Evolutionary conservation across 2,888 invertebrate species (phyloP).

Genomic region (Ormyrus thymus): DNA sequence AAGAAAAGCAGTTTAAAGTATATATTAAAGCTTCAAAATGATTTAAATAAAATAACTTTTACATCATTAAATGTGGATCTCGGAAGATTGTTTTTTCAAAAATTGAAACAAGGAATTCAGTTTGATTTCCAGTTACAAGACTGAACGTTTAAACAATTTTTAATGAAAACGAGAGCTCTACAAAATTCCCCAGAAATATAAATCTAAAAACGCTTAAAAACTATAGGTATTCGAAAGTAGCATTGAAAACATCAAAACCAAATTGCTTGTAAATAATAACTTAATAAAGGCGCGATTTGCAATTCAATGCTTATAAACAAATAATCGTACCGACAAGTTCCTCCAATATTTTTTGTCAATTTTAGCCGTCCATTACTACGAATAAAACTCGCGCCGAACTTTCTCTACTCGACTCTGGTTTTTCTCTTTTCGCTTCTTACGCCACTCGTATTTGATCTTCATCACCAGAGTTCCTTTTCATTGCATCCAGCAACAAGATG

Average conservation of each 20-base stretch:
- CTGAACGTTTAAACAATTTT: too few relatives aligned
- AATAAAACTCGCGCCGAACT: constrained; percentile 28
- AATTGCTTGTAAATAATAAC: constrained; percentile 42
- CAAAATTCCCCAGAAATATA: constrained; percentile 1
- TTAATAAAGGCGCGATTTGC: constrained; percentile 47
- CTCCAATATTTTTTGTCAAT: background rate
- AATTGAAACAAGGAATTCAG: too few relatives aligned
- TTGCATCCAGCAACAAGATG: constrained; percentile 29
- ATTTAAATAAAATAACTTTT: too few relatives aligned
- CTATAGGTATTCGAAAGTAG: constrained; percentile 21
- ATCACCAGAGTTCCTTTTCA: constrained; percentile 17
- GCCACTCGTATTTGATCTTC: background rate
- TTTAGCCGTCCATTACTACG: background rate
- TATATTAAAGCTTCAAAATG: too few relatives aligned
- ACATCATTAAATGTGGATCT: too few relatives aligned
- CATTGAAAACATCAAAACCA: constrained; percentile 9
- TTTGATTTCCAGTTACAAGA: too few relatives aligned
- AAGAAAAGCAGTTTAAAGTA: too few relatives aligned
- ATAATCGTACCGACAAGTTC: constrained; percentile 33
- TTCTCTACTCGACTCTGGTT: constrained; percentile 43
- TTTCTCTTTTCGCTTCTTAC: background rate
- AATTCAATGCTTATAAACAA: constrained; percentile 36
- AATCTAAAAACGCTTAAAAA: background rate
- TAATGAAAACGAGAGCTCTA: constrained; percentile 10
- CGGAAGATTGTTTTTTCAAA: too few relatives aligned